Conservation (phyloP, 2,113 vertebrate genomes). For the Sus scrofa region DNA sequence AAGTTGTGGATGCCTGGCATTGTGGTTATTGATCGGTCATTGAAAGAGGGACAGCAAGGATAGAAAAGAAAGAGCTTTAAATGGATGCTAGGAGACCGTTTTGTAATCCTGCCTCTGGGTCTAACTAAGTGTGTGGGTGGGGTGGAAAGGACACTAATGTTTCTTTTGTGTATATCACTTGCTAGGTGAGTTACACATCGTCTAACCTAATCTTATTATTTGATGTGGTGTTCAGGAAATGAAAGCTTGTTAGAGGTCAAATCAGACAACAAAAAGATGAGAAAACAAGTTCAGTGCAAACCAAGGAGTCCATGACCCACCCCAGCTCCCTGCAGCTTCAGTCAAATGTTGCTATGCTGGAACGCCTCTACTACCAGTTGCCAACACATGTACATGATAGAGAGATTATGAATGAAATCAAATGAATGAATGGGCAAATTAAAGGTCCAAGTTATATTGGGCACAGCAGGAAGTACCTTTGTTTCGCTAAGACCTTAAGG, state of each 20-base stretch:
- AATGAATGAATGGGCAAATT: neutral
- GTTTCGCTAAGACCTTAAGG: neutral
- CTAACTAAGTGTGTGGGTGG: neutral
- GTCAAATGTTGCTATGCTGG: no score
- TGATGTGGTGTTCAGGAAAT: neutral
- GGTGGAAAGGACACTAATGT: neutral
- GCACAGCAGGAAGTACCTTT: neutral
- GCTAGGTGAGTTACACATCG: neutral
- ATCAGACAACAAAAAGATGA: neutral
- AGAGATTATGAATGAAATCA: neutral
- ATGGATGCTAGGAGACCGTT: neutral
- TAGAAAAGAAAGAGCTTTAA: neutral
- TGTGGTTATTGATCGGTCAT: fast-evolving
- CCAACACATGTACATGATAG: neutral
- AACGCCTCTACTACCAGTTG: neutral
- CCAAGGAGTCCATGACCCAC: neutral
- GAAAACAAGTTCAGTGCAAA: neutral
- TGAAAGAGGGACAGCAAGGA: neutral
- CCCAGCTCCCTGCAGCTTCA: neutral
- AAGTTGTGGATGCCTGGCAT: neutral
- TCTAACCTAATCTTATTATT: neutral
- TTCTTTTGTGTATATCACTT: neutral
- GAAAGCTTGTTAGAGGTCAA: neutral
- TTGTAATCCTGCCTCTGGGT: neutral
- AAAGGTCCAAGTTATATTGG: neutral